A percentile compares a stretch with the other conserved stretches of the same genome.
phyloP scores from a whole-genome alignment of 2,113 vertebrate genomes.

The Grammomys dolichurus region DNA sequence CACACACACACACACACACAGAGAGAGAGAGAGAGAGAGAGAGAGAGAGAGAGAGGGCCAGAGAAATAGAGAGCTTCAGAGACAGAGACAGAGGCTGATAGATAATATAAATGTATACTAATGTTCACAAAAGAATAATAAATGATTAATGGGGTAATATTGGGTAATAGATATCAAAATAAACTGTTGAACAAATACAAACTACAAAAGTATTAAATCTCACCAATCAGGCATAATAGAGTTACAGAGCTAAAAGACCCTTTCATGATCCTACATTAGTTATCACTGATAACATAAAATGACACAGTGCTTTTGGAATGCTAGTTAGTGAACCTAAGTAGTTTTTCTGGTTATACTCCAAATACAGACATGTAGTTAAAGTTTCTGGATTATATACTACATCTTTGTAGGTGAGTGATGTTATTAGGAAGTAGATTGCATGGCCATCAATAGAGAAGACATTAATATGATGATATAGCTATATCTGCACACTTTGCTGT shows the following conservation, averaged over 20 bases:
- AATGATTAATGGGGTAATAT: not conserved
- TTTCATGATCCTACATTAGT: not conserved
- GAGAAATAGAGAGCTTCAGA: not conserved
- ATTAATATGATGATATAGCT: not conserved
- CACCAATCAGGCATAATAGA: not conserved
- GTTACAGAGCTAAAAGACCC: not conserved
- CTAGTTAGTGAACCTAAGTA: not conserved
- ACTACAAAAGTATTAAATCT: not conserved
- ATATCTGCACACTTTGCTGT: not conserved
- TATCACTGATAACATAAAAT: not conserved
- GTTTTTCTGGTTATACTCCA: not conserved
- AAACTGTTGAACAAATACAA: not conserved
- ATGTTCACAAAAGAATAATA: not conserved
- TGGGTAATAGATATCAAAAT: not conserved
- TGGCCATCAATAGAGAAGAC: not conserved
- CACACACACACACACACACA: not conserved
- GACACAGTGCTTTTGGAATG: not conserved
- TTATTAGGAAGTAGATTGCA: not conserved
- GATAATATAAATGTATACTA: not conserved
- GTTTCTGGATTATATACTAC: not conserved
- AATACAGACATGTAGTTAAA: not conserved
- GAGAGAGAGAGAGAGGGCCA: no score
- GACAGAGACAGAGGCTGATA: not conserved
- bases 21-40: no score
- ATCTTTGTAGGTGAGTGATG: not conserved